Percentiles rank a stretch among this genome's conserved stretches.
Evolutionary conservation across 2,113 vertebrate genomes (phyloP).

Genomic region (Meles meles): DNA sequence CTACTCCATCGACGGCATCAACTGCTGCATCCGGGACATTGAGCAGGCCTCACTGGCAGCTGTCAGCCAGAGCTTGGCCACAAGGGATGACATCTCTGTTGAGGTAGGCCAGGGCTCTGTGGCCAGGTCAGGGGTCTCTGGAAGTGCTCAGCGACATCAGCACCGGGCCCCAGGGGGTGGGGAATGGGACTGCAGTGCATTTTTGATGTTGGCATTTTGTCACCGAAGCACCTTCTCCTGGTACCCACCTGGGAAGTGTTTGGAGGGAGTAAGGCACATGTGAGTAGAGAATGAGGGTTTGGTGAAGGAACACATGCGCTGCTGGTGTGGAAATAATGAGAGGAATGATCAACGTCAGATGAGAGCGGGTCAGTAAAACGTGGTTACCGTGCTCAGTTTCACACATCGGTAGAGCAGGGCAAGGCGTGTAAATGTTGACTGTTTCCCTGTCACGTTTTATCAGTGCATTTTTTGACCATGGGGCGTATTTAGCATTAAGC

Average conservation of each 20-base stretch:
- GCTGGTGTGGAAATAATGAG: not conserved
- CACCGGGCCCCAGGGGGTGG: not conserved
- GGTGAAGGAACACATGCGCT: not conserved
- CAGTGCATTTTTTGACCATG: not conserved
- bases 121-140: not conserved
- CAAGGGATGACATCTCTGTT: slow-evolving; percentile 96
- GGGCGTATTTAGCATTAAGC: not conserved
- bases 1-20: slow-evolving; percentile 96
- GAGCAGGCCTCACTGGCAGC: slow-evolving; percentile 96
- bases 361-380: not conserved
- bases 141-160: not conserved
- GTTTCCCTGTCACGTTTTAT: not conserved
- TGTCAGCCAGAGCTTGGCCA: slow-evolving; percentile 93
- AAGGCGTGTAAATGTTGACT: not conserved
- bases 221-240: not conserved
- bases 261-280: not conserved
- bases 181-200: not conserved
- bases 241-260: not conserved
- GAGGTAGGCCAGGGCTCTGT: slow-evolving; percentile 83
- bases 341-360: not conserved
- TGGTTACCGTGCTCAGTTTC: not conserved
- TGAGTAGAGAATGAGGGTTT: not conserved
- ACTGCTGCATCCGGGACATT: slow-evolving; percentile 96
- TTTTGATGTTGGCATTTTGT: not conserved
- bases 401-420: not conserved